These are phyloP conservation scores for Temnothorax longispinosus DNA, from an alignment of 1,140 invertebrate genomes.

Conservation along the genomic window DNA sequence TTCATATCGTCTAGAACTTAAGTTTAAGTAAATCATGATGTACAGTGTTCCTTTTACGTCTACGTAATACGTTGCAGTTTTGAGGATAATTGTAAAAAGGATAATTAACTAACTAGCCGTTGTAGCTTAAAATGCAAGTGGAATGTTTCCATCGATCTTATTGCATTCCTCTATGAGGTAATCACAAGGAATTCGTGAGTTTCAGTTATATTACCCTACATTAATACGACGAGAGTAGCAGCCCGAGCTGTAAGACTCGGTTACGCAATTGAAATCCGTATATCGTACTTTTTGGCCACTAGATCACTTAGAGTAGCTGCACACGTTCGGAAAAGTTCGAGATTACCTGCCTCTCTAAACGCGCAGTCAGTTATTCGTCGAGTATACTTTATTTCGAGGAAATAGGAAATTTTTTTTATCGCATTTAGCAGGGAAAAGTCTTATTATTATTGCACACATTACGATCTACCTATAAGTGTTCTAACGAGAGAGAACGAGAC, in stretches of 20 bases:
- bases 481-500: background rate
- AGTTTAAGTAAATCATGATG: conserved; percentile 57
- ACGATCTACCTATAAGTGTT: background rate
- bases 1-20: conserved; percentile 38
- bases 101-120: conserved; percentile 30
- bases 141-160: conserved; percentile 73
- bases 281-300: conserved; percentile 76
- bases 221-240: conserved; percentile 69
- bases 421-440: background rate
- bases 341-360: background rate
- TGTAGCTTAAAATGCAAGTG: conserved; percentile 77
- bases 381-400: background rate
- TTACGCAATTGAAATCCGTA: conserved; percentile 67
- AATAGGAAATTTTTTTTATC: conserved; percentile 3
- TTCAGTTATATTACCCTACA: conserved; percentile 57
- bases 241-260: conserved; percentile 43
- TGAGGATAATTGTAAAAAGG: conserved; percentile 62
- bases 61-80: conserved; percentile 37
- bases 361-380: background rate
- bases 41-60: conserved; percentile 35
- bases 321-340: conserved; percentile 24
- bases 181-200: conserved; percentile 70
- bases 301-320: conserved; percentile 66
- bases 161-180: conserved; percentile 64
- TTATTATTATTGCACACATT: background rate